Evolutionary conservation across 2,888 invertebrate genomes (phyloP), one percentile per base, ranked within the genome.

Genomic region (Bombyx huttoni): DNA sequence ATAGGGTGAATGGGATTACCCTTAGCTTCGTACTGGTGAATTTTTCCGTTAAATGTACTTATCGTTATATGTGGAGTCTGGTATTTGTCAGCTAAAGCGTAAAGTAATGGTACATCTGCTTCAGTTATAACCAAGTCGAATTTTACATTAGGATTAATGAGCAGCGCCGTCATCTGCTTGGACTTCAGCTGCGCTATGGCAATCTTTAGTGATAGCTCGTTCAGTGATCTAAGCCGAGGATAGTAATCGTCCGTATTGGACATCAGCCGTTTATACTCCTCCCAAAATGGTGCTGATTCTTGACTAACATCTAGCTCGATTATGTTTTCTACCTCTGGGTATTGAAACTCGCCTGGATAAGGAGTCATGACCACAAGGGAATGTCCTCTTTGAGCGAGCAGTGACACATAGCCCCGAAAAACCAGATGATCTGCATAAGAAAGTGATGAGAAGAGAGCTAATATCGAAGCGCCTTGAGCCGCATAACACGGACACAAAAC

Each of bases 111-210:
- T 6, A 85, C 74, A 8, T 90, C 77, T n/a, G 86, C 81, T 68
- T 92, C 91, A 3, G 89, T 80, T 46, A 92, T 71, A 0, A 91
- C 83, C 40, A 91, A 63, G 66, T 92, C 91, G 58, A 91, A 92
- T 52, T 79, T 77, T 34, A 87, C 70, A 35, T 81, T 81, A 0
- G 79, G 80, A 53, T 84, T 87, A 3, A 80, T 68, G 7, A 87
- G 62, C 10, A 87, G 56, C 1, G 86, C 75, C 12, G 71, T 68
- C 82, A 87, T 79, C 52, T 75, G 75, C 54, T 87, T 81, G 0
- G 87, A 84, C 57, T 72, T 81, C 13, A 88, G 54, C 54, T 88
- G 88, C 1, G 81, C 74, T 49, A 83, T 78, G 0, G 77, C 83
- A 53, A 87, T 54, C 64, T 79, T 84, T 1, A 87, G 50, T 0